A percentile compares a stretch with the other conserved stretches of the same genome.
These are phyloP conservation scores for Chloebia gouldiae DNA, from an alignment of 2,113 vertebrate species.

Conservation along the genomic window DNA sequence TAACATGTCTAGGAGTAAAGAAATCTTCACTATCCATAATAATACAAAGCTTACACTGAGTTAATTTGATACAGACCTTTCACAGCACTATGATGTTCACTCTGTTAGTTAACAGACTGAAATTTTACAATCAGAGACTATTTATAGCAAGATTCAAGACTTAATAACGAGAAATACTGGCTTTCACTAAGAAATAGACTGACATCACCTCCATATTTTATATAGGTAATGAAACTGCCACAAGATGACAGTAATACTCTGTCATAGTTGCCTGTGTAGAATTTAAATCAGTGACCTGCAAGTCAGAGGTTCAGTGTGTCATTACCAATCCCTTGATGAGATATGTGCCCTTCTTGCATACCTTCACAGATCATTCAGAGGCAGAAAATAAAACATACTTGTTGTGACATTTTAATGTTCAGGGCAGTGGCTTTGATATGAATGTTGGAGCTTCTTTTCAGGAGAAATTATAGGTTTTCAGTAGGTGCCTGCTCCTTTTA, in stretches of 20 bases:
- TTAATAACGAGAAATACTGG: not conserved
- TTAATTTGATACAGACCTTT: not conserved
- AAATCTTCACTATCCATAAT: not conserved
- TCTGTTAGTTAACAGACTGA: not conserved
- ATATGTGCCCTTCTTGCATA: not conserved
- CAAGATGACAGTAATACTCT: slow-evolving; percentile 42
- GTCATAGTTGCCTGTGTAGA: slow-evolving; percentile 1
- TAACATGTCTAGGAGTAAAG: not conserved
- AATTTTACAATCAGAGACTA: not conserved
- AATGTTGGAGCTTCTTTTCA: not conserved
- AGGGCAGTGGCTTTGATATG: not conserved
- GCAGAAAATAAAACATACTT: not conserved
- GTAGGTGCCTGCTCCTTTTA: not conserved
- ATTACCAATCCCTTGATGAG: not conserved
- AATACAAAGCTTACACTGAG: not conserved
- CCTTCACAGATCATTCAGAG: not conserved
- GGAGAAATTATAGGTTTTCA: not conserved
- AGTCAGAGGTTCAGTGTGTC: not conserved
- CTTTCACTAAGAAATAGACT: not conserved
- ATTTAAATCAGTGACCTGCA: slow-evolving; percentile 1
- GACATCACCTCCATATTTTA: slow-evolving; percentile 11
- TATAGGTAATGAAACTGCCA: slow-evolving; percentile 31
- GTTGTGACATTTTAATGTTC: not conserved
- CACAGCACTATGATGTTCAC: not conserved
- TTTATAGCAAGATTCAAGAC: not conserved